Evolutionary conservation across 92 coral and sea anemone genomes (phyloP), one percentile per base, ranked within the genome.

Genomic region (Pocillopora meandrina): DNA sequence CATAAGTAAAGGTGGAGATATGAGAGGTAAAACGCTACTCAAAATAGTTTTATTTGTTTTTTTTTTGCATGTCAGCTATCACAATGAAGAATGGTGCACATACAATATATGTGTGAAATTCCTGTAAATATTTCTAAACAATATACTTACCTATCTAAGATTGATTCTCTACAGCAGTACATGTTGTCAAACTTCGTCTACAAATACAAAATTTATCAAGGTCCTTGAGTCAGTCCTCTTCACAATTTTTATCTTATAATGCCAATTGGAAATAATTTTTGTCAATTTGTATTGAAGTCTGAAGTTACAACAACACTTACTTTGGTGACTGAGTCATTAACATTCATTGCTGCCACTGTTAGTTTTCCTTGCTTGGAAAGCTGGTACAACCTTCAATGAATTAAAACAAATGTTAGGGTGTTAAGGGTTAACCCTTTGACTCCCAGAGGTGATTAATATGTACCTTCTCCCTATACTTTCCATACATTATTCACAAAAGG

Each of bases 311-410:
- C 47, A 7, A 62, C 11, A 20, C 87, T 78, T 73, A 92, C 99
- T 93, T 97, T 97, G 20, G 99, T 97, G 12, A 97, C 99, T 13
- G 99, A 97, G 79, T 97, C 99, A 84, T 97, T 97, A 56, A 97
- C 99, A 84, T 97, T 97, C 99, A 97, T 97, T 47, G 99, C 99
- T 61, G 99, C 98, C 60, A 94, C 99, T 19, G 98, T 95, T 33
- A 97, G 90, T 76, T 95, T 97, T 81, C 91, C 94, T 78, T 97
- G 98, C 89, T 97, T 97, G 65, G 99, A 97, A 71, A 97, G 86
- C 92, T 97, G 99, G 77, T 95, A 97, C 86, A 97, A 90, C 83
- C 98, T 94, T 55, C 52, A 56, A 87, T 19, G 1, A n/a, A 26
- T 15, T 34, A 33, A 14, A 69, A 13, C 5, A 9, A 68, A 33